Percentiles rank a stretch among this genome's conserved stretches.
Conservation (phyloP, 2,888 invertebrate species). For the Thymelicus acteon region DNA sequence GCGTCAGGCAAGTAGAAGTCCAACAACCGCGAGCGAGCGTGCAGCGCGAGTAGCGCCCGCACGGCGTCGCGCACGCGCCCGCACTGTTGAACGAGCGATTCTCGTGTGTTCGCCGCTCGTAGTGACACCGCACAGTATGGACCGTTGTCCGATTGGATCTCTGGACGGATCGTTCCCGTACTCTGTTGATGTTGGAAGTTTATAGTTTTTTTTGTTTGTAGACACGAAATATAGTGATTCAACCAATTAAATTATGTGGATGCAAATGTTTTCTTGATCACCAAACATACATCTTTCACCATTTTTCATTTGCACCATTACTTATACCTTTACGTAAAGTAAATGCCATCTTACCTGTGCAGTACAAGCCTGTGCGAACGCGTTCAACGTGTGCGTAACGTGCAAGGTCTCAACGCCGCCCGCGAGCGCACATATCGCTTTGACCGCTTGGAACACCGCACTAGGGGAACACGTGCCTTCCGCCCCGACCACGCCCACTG, state of each 20-base stretch:
- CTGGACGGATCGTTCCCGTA: conserved; percentile 75
- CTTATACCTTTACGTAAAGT: neutral
- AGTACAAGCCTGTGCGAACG: conserved; percentile 85
- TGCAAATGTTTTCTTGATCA: no score
- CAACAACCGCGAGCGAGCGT: conserved; percentile 92
- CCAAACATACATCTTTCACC: no score
- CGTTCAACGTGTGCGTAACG: conserved; percentile 90
- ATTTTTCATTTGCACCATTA: no score
- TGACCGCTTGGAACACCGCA: conserved; percentile 94
- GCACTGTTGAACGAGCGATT: conserved; percentile 87
- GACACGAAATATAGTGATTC: no score
- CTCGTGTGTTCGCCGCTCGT: conserved; percentile 83
- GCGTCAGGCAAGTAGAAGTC: conserved; percentile 90
- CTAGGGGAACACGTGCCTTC: conserved; percentile 77
- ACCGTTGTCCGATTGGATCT: conserved; percentile 87
- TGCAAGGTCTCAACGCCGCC: conserved; percentile 96
- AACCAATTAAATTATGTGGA: no score
- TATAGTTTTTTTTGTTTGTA: no score
- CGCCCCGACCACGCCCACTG: conserved; percentile 87
- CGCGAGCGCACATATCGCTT: conserved; percentile 95
- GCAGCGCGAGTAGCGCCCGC: conserved; percentile 93
- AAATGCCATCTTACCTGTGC: conserved; percentile 61
- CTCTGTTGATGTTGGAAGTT: conserved; percentile 45
- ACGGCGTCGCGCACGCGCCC: conserved; percentile 91
- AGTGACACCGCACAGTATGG: conserved; percentile 89